Evolutionary conservation across 2,888 invertebrate genomes (phyloP).

Genomic region (Vesta saturnalis): DNA sequence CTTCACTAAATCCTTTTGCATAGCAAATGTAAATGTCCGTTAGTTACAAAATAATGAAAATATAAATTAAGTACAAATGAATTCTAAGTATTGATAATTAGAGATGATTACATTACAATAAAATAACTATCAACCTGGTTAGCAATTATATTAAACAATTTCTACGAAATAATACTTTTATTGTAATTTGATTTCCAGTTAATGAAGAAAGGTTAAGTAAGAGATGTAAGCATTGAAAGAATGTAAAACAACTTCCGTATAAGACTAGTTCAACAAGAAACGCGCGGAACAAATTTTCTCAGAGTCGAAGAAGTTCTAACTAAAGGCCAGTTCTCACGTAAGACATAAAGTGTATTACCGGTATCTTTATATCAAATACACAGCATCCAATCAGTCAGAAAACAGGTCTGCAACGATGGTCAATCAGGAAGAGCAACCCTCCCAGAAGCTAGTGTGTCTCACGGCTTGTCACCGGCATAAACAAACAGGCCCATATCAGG

Average conservation of each 20-base stretch:
- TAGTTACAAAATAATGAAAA: no score
- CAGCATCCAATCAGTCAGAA: constrained; percentile 41
- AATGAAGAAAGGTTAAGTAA: constrained; percentile 23
- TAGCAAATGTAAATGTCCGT: no score
- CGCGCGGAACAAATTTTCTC: constrained; percentile 37
- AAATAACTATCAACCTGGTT: no score
- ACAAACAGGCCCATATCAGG: constrained; percentile 34
- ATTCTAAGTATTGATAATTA: no score
- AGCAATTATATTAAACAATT: constrained; percentile 8
- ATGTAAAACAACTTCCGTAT: constrained; percentile 40
- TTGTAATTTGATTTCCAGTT: constrained; percentile 21
- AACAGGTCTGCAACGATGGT: constrained; percentile 40
- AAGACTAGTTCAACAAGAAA: no score
- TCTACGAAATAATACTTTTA: constrained; percentile 23
- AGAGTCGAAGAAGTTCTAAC: constrained; percentile 33
- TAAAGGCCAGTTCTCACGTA: constrained; percentile 38
- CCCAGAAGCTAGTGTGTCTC: constrained; percentile 47
- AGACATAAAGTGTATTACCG: constrained; percentile 37
- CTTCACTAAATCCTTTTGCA: no score
- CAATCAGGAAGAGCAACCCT: constrained; percentile 49
- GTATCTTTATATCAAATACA: constrained; percentile 42
- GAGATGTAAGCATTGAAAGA: constrained; percentile 22
- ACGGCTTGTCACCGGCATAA: constrained; percentile 46
- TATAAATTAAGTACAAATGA: no score
- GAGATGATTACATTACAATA: no score